phyloP scores from a whole-genome alignment of 2,113 vertebrate species.

The Merops nubicus region DNA sequence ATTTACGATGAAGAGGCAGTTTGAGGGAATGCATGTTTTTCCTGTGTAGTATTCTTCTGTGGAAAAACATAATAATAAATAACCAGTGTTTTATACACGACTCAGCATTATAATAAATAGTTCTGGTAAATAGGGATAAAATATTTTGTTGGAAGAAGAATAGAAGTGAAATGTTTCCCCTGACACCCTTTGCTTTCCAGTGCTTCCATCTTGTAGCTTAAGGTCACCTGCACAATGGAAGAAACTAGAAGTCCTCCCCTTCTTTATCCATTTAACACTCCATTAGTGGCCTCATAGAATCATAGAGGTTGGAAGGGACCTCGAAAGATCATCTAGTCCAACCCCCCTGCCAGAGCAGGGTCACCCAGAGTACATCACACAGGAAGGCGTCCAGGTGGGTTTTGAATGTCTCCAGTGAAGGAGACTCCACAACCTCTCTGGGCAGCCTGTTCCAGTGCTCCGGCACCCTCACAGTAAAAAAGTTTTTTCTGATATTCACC shows the following conservation, averaged over 20 bases:
- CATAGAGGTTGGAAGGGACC: too few relatives aligned
- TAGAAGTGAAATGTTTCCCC: neutral
- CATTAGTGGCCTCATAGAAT: conserved; percentile 2
- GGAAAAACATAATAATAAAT: neutral
- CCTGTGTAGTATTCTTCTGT: neutral
- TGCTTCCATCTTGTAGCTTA: neutral
- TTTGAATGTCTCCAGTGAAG: too few relatives aligned
- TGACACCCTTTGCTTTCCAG: neutral
- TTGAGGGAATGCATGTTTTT: neutral
- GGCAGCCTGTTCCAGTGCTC: too few relatives aligned
- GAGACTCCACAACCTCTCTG: too few relatives aligned
- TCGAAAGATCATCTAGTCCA: too few relatives aligned
- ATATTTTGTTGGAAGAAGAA: neutral
- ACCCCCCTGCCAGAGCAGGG: too few relatives aligned
- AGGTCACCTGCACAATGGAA: neutral
- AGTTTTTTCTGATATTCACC: too few relatives aligned
- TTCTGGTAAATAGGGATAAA: neutral
- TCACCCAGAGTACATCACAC: too few relatives aligned
- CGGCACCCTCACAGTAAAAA: too few relatives aligned
- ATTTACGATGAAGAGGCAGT: neutral
- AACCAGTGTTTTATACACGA: neutral
- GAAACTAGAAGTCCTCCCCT: neutral
- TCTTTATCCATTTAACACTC: neutral
- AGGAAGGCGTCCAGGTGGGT: too few relatives aligned
- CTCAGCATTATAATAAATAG: neutral